Evolutionary conservation across 1,140 invertebrate genomes (phyloP).

Genomic region (Cotesia glomerata): DNA sequence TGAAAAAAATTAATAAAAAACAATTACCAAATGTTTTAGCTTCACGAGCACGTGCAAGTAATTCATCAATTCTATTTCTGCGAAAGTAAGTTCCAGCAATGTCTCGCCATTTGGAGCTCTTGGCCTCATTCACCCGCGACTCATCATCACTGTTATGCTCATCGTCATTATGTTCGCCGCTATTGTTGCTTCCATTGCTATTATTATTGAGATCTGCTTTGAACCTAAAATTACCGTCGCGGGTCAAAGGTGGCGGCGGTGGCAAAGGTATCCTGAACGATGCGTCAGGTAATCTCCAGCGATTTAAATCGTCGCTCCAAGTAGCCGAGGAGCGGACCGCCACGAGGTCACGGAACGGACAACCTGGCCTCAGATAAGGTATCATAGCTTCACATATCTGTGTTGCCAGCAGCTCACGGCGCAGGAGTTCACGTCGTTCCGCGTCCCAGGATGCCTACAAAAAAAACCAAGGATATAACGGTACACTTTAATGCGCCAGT

Average conservation of each 20-base stretch:
- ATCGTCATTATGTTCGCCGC: slow-evolving; percentile 35
- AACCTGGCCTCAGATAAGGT: slow-evolving; percentile 59
- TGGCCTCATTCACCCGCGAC: slow-evolving; percentile 12
- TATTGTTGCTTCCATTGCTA: slow-evolving; percentile 55
- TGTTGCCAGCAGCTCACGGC: slow-evolving; percentile 55
- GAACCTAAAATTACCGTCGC: background rate
- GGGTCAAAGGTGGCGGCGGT: slow-evolving; percentile 39
- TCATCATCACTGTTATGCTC: slow-evolving; percentile 31
- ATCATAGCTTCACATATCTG: slow-evolving; percentile 61
- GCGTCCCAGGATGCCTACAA: slow-evolving; percentile 59
- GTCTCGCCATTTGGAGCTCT: slow-evolving; percentile 36
- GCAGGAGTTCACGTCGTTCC: slow-evolving; percentile 57
- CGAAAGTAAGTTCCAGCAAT: slow-evolving; percentile 57
- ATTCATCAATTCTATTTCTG: slow-evolving; percentile 53
- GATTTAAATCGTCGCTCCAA: slow-evolving; percentile 58
- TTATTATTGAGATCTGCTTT: slow-evolving; percentile 57
- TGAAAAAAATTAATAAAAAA: background rate
- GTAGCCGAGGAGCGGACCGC: slow-evolving; percentile 51
- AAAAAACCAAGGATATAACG: slow-evolving; percentile 20
- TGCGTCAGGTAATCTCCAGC: slow-evolving; percentile 58
- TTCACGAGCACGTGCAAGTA: slow-evolving; percentile 53
- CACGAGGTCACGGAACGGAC: slow-evolving; percentile 56
- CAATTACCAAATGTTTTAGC: slow-evolving; percentile 56
- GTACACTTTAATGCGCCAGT: slow-evolving; percentile 1
- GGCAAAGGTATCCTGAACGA: slow-evolving; percentile 52